phyloP scores from a whole-genome alignment of 92 coral and sea anemone genomes.

The Phymanthus crucifer region DNA sequence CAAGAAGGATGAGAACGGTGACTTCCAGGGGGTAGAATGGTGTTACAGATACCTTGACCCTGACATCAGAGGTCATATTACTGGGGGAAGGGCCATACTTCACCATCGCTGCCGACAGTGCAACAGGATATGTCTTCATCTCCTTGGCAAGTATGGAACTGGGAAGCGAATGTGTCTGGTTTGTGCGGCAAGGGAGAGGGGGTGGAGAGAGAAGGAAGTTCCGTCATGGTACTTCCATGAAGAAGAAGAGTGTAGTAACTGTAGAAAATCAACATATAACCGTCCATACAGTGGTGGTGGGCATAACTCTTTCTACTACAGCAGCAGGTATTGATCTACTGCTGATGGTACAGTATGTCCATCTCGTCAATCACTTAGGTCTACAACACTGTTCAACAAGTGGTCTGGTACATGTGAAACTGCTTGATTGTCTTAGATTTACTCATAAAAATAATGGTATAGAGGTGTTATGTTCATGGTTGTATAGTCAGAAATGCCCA shows the following conservation, averaged over 20 bases:
- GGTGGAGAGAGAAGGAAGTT: conserved; percentile 12
- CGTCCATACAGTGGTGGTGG: not conserved
- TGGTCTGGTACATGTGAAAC: too few species aligned
- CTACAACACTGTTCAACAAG: too few species aligned
- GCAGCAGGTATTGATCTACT: not conserved
- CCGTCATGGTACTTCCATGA: not conserved
- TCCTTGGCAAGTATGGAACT: not conserved
- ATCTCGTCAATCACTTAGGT: not conserved
- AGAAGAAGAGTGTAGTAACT: conserved; percentile 2
- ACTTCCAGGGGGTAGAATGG: conserved; percentile 10
- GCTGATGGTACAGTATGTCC: not conserved
- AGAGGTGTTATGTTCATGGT: too few species aligned
- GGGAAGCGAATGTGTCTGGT: conserved; percentile 6
- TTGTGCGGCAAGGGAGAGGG: conserved; percentile 5
- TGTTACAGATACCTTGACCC: conserved; percentile 12
- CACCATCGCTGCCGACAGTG: conserved; percentile 12
- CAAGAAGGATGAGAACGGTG: not conserved
- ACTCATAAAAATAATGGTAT: too few species aligned
- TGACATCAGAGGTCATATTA: not conserved
- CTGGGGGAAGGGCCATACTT: conserved; percentile 9
- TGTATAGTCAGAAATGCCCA: too few species aligned
- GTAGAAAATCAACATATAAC: not conserved
- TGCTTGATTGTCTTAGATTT: too few species aligned
- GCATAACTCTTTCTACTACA: not conserved
- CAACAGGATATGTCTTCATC: conserved; percentile 3